Base-by-base conservation (phyloP, 2,888 invertebrate species). In the Tachina fera region DNA sequence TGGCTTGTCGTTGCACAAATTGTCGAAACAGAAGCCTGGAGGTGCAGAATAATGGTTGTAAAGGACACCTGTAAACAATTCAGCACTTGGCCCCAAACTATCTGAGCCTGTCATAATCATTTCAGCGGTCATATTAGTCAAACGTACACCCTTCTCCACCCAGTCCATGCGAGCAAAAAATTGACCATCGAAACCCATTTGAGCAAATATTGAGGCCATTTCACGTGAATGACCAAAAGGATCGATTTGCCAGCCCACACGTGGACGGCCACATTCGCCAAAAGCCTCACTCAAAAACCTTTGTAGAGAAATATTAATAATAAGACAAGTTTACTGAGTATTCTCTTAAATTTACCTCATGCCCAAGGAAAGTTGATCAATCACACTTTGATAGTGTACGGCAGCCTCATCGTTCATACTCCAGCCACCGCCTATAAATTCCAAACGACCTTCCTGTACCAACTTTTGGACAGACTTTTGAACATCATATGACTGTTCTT, bases 1-100 rank as follows among this genome's bases (percentile, higher is more conserved):
- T 0, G 98, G 98, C 65, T 96, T 96, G 90, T 97, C 97, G 0
- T 92, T 91, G 90, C 99, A 99, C 0, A 97, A 93, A 8, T 96
- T 94, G 91, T 99, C 99, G 92, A 97, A 99, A 90, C 99, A 99
- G 92, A 98, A 99, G 0, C 98, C 98, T 9, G 95, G 94, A 0
- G 99, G 99, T 0, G 98, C 96, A 0, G 95, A 95, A 91, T 98
- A 98, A 0, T 94, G 95, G 89, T 98, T 97, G 91, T 94, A 96
- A 13, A 98, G 93, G 0, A 96, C 95, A 0, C 97, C 96, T 0
- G 98, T 97, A 89, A 98, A 98, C 9, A 99, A 93, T 88, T 96
- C 95, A 0, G 90, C 31, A 19, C 87, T 74, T 11, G 89, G 87
- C n/a, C 84, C 90, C 84, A 96, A 93, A 91, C 94, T 95, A 19